Conservation (phyloP, 2,113 vertebrate genomes). For the Prunella fulvescens region DNA sequence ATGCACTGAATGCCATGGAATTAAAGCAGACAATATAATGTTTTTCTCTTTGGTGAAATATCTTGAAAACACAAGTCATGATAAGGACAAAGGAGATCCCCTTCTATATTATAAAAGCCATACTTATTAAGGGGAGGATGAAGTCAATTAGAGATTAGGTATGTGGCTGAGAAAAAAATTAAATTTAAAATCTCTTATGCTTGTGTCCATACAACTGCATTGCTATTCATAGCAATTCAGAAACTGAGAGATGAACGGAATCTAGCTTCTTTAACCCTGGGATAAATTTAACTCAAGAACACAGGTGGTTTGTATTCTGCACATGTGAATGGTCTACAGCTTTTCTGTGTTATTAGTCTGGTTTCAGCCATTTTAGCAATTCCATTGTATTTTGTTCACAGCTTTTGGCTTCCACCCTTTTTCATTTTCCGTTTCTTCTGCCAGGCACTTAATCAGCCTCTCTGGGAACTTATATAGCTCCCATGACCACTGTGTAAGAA, state of each 20-base stretch:
- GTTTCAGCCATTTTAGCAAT: slow-evolving; percentile 18
- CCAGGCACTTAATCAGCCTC: neutral
- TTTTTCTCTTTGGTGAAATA: neutral
- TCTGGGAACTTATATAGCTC: neutral
- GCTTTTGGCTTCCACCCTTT: neutral
- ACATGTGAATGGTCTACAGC: neutral
- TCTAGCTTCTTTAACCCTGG: neutral
- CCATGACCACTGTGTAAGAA: neutral
- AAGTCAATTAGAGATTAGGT: neutral
- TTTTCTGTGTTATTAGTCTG: slow-evolving; percentile 1
- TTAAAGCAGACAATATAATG: neutral
- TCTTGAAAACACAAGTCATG: neutral
- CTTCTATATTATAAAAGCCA: neutral
- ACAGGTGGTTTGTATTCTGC: neutral
- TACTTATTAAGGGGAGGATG: neutral
- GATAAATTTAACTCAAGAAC: neutral
- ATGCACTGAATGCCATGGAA: neutral
- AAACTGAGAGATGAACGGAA: neutral
- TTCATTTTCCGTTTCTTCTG: neutral
- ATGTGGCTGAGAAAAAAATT: neutral
- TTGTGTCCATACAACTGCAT: neutral
- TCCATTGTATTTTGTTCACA: neutral
- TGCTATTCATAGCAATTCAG: neutral
- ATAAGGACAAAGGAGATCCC: neutral
- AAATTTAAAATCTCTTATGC: neutral